A percentile compares a stretch with the other conserved stretches of the same genome.
Evolutionary conservation across 2,888 invertebrate species (phyloP).

Genomic region (Cheilosia pagana): DNA sequence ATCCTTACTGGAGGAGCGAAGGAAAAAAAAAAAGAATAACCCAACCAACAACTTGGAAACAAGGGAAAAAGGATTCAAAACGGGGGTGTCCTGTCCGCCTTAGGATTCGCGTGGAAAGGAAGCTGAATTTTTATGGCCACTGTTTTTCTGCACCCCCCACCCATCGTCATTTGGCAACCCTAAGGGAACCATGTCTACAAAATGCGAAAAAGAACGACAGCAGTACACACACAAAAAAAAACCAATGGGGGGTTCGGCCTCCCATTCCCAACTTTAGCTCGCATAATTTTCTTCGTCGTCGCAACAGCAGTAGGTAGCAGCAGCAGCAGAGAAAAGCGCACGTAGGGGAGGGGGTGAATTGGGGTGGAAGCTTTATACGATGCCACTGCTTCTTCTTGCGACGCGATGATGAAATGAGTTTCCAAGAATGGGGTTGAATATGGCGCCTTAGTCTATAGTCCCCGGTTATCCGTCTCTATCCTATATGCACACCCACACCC

Average conservation of each 20-base stretch:
- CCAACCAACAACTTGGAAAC: constrained; percentile 7
- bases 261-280: constrained; percentile 53
- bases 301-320: constrained; percentile 32
- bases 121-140: constrained; percentile 75
- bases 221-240: constrained; percentile 14
- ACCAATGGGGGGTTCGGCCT: constrained; percentile 51
- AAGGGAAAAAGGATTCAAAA: constrained; percentile 67
- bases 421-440: constrained; percentile 70
- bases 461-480: constrained; percentile 59
- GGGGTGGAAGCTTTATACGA: constrained; percentile 55
- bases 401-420: constrained; percentile 72
- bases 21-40: constrained; percentile 30
- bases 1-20: constrained; percentile 53
- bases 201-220: constrained; percentile 66
- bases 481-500: constrained; percentile 25
- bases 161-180: constrained; percentile 64
- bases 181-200: constrained; percentile 71
- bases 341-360: constrained; percentile 53
- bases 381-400: constrained; percentile 67
- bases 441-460: constrained; percentile 72
- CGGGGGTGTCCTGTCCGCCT: constrained; percentile 71
- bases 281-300: constrained; percentile 70
- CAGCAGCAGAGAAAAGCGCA: constrained; percentile 56
- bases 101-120: constrained; percentile 70
- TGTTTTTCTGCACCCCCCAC: constrained; percentile 53